phyloP scores from a whole-genome alignment of 2,888 invertebrate species.

The Polymixis flavicincta region DNA sequence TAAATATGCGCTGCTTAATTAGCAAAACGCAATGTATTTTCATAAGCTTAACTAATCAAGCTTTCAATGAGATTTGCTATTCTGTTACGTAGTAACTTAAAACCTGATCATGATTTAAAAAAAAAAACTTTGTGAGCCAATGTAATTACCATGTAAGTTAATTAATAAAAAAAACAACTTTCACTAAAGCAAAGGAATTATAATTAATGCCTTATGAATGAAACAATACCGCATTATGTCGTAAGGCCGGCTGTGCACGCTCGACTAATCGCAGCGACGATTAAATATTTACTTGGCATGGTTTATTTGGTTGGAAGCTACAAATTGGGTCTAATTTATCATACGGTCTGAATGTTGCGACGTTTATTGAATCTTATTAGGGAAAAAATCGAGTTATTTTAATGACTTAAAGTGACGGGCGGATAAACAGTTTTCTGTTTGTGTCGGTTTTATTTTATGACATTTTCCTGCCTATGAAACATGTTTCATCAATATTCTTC shows the following conservation, averaged over 20 bases:
- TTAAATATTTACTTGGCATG: constrained; percentile 22
- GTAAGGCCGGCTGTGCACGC: constrained; percentile 32
- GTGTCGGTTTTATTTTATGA: not conserved
- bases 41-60: constrained; percentile 24
- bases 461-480: not conserved
- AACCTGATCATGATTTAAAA: constrained; percentile 1
- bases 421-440: not conserved
- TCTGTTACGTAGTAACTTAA: not conserved
- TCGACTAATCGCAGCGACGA: constrained; percentile 29
- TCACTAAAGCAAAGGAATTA: constrained; percentile 47
- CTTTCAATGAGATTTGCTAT: constrained; percentile 3
- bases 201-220: constrained; percentile 58
- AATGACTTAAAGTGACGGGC: not conserved
- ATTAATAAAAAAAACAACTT: constrained; percentile 48
- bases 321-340: constrained; percentile 38
- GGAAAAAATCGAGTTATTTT: constrained; percentile 13
- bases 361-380: constrained; percentile 18
- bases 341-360: not conserved
- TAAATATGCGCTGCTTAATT: constrained; percentile 20
- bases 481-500: not conserved
- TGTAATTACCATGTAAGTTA: constrained; percentile 31
- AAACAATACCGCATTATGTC: constrained; percentile 56
- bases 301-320: constrained; percentile 14
- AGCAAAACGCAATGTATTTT: constrained; percentile 33
- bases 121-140: not conserved